phyloP scores from a whole-genome alignment of 2,797 vertebrate genomes.

The Siniperca obscura region DNA sequence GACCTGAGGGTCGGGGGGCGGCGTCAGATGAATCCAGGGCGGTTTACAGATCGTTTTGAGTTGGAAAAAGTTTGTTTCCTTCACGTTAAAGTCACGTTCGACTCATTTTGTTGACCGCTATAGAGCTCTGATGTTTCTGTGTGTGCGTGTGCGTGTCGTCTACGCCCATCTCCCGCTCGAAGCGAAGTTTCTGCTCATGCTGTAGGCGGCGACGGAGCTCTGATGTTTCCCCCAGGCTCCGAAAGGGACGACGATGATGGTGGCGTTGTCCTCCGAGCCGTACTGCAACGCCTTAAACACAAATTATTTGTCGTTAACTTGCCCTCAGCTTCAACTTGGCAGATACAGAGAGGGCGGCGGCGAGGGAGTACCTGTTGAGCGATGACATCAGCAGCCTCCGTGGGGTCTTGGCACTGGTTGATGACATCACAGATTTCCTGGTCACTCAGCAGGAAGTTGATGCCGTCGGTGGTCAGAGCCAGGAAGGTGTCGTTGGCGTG shows the following conservation, averaged over 20 bases:
- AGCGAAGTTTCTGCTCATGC: slow-evolving; percentile 92
- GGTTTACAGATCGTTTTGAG: rapidly evolving
- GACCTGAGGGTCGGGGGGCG: background rate
- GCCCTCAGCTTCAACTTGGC: no score
- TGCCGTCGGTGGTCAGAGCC: slow-evolving; percentile 93
- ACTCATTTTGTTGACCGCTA: background rate
- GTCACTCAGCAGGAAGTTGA: slow-evolving; percentile 96
- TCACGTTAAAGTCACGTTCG: background rate
- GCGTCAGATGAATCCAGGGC: background rate
- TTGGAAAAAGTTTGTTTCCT: background rate
- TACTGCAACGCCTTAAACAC: slow-evolving; percentile 90
- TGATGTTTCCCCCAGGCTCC: slow-evolving; percentile 94
- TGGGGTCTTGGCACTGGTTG: slow-evolving; percentile 91
- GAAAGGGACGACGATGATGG: slow-evolving; percentile 90
- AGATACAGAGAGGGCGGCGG: background rate
- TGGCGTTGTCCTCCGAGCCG: slow-evolving; percentile 94
- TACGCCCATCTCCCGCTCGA: slow-evolving; percentile 93
- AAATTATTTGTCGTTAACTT: background rate
- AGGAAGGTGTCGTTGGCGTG: slow-evolving; percentile 92
- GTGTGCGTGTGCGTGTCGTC: slow-evolving; percentile 23
- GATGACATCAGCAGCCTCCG: slow-evolving; percentile 90
- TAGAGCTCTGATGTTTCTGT: background rate
- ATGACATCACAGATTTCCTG: slow-evolving; percentile 96
- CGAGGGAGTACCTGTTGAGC: slow-evolving; percentile 88
- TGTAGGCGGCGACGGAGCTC: slow-evolving; percentile 86